Evolutionary conservation across 2,113 vertebrate genomes (phyloP).

Genomic region (Nesoenas mayeri): DNA sequence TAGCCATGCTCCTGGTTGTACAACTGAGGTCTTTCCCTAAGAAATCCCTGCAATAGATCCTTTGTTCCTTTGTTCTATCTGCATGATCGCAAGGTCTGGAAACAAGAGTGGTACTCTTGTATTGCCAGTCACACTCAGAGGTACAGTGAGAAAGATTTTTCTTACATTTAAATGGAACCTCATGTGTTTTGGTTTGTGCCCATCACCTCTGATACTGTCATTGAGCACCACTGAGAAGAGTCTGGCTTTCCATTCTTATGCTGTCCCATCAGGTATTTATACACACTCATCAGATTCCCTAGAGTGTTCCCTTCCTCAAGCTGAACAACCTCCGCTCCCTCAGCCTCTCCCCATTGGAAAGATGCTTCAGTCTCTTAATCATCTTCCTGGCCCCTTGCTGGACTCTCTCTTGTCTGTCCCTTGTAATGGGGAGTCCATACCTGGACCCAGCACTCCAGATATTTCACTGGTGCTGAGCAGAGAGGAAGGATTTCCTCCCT

Average conservation of each 20-base stretch:
- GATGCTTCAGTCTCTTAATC: neutral
- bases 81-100: neutral
- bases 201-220: neutral
- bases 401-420: neutral
- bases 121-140: neutral
- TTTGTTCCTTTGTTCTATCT: neutral
- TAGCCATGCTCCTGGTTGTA: neutral
- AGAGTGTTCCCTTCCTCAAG: neutral
- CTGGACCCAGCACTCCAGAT: neutral
- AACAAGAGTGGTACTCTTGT: neutral
- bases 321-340: neutral
- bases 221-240: neutral
- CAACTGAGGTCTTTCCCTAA: neutral
- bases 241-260: neutral
- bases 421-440: neutral
- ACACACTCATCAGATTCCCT: neutral
- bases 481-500: neutral
- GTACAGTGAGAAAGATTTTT: neutral
- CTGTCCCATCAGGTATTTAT: neutral
- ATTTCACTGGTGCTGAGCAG: neutral
- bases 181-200: neutral
- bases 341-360: neutral
- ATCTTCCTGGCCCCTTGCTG: neutral
- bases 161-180: neutral
- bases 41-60: neutral